Conservation (phyloP, 2,888 invertebrate genomes). For the Amblyteles armatorius region DNA sequence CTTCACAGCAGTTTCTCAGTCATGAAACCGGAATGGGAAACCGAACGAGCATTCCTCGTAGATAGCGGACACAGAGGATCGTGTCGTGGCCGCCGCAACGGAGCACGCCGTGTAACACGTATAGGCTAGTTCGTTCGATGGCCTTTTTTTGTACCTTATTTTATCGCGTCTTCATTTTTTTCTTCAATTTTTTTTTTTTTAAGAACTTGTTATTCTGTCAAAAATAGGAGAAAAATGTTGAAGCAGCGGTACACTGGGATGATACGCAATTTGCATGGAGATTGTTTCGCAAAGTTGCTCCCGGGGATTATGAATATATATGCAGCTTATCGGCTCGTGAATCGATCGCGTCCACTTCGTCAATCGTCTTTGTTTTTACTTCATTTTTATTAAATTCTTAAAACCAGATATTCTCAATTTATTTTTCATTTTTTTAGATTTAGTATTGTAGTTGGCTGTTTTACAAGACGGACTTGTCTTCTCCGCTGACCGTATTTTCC, state of each 20-base stretch:
- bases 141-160: constrained; percentile 23
- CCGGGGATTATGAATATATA: constrained; percentile 6
- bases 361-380: not conserved
- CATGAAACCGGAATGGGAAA: constrained; percentile 68
- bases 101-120: constrained; percentile 61
- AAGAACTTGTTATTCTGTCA: not conserved
- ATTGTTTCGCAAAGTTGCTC: constrained; percentile 39
- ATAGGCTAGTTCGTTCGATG: constrained; percentile 44
- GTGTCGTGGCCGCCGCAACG: constrained; percentile 63
- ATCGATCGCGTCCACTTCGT: constrained; percentile 8
- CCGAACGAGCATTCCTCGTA: constrained; percentile 66
- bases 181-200: constrained; percentile 22
- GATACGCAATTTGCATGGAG: constrained; percentile 45
- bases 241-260: constrained; percentile 18
- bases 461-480: constrained; percentile 36
- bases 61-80: constrained; percentile 65
- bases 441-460: not conserved
- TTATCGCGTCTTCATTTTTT: constrained; percentile 1
- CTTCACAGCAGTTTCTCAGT: constrained; percentile 49
- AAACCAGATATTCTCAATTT: not conserved
- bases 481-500: constrained; percentile 50
- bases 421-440: constrained; percentile 10
- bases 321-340: constrained; percentile 10
- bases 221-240: not conserved
- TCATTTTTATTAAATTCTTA: not conserved